Evolutionary conservation across 2,888 invertebrate genomes (phyloP).

Genomic region (Aelia acuminata): DNA sequence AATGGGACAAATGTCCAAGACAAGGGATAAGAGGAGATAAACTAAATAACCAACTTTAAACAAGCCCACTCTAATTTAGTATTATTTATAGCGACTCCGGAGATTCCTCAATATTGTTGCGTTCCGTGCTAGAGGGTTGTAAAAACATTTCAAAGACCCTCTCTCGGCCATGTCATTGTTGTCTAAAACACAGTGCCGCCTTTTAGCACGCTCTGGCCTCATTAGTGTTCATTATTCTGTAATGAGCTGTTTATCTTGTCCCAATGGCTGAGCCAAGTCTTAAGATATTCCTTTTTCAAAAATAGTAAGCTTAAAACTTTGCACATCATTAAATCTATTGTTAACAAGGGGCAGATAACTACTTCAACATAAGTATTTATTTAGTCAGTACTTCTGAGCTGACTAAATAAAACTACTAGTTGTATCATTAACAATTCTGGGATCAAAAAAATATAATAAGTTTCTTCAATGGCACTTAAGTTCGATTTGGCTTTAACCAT

Average conservation of each 20-base stretch:
- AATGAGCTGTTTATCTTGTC: slow-evolving; percentile 24
- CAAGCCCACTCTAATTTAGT: not conserved
- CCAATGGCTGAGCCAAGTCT: not conserved
- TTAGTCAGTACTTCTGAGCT: too few species aligned
- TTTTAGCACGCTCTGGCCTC: not conserved
- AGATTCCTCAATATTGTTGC: slow-evolving; percentile 38
- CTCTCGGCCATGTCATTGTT: not conserved
- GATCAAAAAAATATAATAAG: too few species aligned
- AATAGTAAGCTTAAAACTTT: not conserved
- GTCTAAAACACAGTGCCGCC: not conserved
- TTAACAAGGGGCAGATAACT: too few species aligned
- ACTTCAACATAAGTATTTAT: too few species aligned
- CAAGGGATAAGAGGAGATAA: not conserved
- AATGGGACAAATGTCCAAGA: slow-evolving; percentile 38
- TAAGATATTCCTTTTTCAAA: not conserved
- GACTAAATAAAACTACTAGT: too few species aligned
- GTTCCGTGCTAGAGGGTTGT: not conserved
- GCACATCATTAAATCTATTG: not conserved
- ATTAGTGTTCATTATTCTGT: not conserved
- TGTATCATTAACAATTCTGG: too few species aligned
- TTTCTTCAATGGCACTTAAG: too few species aligned
- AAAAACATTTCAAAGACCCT: not conserved
- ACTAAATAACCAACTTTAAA: not conserved
- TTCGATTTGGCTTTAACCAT: too few species aligned
- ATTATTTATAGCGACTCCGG: not conserved